Conservation (phyloP, 2,113 vertebrate species). For the Dasypus novemcinctus region DNA sequence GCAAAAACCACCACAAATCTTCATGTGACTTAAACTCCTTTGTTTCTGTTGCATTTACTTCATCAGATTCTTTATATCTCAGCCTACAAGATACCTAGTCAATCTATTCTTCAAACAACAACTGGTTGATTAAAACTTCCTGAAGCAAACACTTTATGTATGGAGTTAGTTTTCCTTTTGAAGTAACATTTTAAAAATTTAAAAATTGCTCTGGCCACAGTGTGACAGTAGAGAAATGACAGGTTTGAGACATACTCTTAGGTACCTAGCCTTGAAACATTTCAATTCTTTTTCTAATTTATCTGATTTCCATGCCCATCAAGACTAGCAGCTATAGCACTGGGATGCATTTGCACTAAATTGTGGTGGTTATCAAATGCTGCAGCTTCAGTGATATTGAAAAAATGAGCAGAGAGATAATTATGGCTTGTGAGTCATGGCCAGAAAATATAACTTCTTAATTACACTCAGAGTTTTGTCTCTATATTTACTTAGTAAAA, state of each 20-base stretch:
- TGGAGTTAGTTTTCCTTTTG: not conserved
- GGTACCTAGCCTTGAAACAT: not conserved
- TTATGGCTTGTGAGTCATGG: not conserved
- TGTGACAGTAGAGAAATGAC: not conserved
- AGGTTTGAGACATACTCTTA: not conserved
- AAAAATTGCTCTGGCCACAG: not conserved
- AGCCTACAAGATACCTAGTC: not conserved
- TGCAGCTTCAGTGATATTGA: slow-evolving; percentile 21
- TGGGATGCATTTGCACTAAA: not conserved
- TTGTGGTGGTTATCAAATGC: slow-evolving; percentile 55
- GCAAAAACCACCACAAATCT: slow-evolving; percentile 38
- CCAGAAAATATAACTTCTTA: slow-evolving; percentile 23
- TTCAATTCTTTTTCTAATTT: slow-evolving; percentile 16
- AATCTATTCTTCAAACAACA: not conserved
- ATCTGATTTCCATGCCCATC: not conserved
- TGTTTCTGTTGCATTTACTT: not conserved
- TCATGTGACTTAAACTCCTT: not conserved
- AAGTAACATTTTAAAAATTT: slow-evolving; percentile 27
- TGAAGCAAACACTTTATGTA: slow-evolving; percentile 23
- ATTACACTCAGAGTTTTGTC: not conserved
- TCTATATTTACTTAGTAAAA: slow-evolving; percentile 39
- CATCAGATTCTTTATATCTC: not conserved
- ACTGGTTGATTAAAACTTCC: not conserved
- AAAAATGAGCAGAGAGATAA: not conserved
- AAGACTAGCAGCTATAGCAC: not conserved